Conservation (phyloP, 2,113 vertebrate genomes). For the Chaetops frenatus region DNA sequence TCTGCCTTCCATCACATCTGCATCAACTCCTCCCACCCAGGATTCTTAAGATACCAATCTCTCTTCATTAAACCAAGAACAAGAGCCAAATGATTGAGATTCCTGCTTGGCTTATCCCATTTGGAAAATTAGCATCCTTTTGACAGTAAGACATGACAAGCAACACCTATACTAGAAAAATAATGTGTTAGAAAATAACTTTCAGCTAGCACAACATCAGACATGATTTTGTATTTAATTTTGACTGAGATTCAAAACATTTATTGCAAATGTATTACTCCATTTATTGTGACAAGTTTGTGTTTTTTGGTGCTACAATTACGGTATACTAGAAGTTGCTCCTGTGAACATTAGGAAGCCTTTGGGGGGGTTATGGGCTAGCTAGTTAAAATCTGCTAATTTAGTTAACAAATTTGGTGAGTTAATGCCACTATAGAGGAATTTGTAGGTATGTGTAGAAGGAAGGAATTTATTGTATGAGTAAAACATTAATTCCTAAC, state of each 20-base stretch:
- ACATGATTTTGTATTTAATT: neutral
- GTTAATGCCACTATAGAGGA: neutral
- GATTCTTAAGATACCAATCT: constrained; percentile 57
- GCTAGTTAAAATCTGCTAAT: neutral
- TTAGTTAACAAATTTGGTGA: neutral
- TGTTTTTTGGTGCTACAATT: neutral
- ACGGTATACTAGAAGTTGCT: neutral
- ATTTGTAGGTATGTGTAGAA: fast-evolving
- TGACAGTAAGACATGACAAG: neutral
- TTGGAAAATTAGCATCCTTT: neutral
- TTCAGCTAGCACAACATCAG: neutral
- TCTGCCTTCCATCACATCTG: constrained; percentile 35
- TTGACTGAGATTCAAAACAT: neutral
- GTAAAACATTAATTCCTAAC: neutral
- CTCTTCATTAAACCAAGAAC: neutral
- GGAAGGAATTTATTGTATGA: neutral
- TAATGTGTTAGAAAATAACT: neutral
- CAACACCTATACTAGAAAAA: neutral
- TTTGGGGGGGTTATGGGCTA: neutral
- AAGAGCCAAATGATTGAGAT: neutral
- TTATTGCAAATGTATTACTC: neutral
- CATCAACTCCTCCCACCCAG: neutral
- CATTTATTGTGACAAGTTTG: neutral
- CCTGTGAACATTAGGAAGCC: neutral
- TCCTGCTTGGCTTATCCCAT: neutral